phyloP scores from a whole-genome alignment of 2,888 invertebrate species.

The Ophion ellenae region DNA sequence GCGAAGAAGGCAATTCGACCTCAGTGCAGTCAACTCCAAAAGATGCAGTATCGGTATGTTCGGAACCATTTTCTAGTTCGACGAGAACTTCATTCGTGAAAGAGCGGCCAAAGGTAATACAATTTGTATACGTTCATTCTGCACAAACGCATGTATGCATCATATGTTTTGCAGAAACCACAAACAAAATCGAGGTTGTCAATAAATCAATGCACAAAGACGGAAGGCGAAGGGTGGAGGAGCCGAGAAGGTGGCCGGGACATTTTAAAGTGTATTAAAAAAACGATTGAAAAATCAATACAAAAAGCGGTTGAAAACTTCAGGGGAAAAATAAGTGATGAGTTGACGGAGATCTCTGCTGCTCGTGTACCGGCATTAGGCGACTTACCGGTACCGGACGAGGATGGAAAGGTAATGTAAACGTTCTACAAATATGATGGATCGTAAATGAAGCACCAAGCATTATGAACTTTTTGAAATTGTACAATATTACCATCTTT shows the following conservation, averaged over 20 bases:
- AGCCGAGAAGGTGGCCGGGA: neutral
- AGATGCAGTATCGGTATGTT: neutral
- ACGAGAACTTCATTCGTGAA: neutral
- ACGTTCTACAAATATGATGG: constrained; percentile 15
- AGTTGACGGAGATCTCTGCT: neutral
- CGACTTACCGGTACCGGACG: constrained; percentile 27
- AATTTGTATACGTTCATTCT: constrained; percentile 3
- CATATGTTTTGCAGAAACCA: constrained; percentile 17
- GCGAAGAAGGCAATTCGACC: neutral
- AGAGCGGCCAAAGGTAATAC: constrained; percentile 12
- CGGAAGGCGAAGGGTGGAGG: constrained; percentile 1
- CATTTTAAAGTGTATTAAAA: constrained; percentile 22
- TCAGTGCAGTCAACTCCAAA: constrained; percentile 3
- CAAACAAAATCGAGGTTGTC: constrained; percentile 1
- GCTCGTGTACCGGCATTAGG: constrained; percentile 1
- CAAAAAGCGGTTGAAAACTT: neutral
- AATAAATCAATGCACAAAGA: constrained; percentile 9
- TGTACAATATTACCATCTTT: constrained; percentile 17
- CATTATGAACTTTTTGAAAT: constrained; percentile 9
- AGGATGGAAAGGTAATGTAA: constrained; percentile 23
- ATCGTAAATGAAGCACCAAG: constrained; percentile 3
- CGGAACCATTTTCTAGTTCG: neutral
- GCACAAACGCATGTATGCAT: neutral
- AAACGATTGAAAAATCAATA: constrained; percentile 16
- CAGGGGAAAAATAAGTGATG: constrained; percentile 6